Conservation (phyloP, 2,113 vertebrate genomes). For the Cynocephalus volans region DNA sequence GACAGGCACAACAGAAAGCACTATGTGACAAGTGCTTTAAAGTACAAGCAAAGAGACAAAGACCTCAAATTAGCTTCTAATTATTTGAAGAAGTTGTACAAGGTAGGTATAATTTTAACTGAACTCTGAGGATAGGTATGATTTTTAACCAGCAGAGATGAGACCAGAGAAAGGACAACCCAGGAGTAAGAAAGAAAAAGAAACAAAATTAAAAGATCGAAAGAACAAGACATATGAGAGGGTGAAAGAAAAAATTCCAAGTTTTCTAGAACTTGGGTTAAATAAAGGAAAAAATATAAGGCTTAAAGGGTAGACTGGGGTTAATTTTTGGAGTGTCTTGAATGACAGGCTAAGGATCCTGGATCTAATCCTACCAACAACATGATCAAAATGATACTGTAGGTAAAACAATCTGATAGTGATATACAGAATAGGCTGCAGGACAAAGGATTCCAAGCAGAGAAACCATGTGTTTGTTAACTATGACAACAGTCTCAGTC, state of each 20-base stretch:
- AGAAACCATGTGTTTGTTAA: conserved; percentile 49
- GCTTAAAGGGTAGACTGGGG: not conserved
- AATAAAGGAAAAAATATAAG: not conserved
- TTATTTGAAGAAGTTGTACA: conserved; percentile 27
- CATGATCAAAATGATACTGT: not conserved
- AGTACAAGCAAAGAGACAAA: conserved; percentile 8
- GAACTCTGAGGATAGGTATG: conserved; percentile 15
- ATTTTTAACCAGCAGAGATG: conserved; percentile 46
- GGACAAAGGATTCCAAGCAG: not conserved
- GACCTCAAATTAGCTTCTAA: conserved; percentile 38
- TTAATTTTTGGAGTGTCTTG: conserved; percentile 12
- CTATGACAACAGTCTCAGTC: conserved; percentile 5
- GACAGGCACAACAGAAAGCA: not conserved
- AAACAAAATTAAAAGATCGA: conserved; percentile 1
- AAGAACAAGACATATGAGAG: not conserved
- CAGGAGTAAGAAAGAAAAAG: not conserved
- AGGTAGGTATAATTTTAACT: conserved; percentile 45
- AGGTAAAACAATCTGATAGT: conserved; percentile 5
- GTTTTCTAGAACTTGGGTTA: not conserved
- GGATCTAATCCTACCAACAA: conserved; percentile 51
- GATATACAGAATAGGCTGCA: conserved; percentile 19
- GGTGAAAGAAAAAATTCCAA: conserved; percentile 26
- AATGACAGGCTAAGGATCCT: conserved; percentile 52
- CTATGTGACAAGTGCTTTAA: not conserved
- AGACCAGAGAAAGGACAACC: conserved; percentile 36